Percentiles rank a stretch among this genome's conserved stretches.
Evolutionary conservation across 2,797 vertebrate species (phyloP).

Genomic region (Iguana delicatissima): DNA sequence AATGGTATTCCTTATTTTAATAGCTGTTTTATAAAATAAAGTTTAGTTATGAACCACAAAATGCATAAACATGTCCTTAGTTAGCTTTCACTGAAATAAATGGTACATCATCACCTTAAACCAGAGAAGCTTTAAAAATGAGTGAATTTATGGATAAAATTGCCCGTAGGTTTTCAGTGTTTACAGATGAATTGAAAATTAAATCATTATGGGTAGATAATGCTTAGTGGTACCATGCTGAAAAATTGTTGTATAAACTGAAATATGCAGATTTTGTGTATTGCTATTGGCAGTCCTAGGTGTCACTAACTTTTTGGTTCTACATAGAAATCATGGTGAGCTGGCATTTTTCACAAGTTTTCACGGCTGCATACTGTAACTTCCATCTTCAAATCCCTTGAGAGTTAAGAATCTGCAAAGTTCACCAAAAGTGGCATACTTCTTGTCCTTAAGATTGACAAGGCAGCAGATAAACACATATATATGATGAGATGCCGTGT

Average conservation of each 20-base stretch:
- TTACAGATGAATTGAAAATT: not conserved
- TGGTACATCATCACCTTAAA: not conserved
- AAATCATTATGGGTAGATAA: not conserved
- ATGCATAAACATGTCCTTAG: not conserved
- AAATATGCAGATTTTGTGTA: not conserved
- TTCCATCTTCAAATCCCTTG: slow-evolving; percentile 1
- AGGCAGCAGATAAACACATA: slow-evolving; percentile 27
- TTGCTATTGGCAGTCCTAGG: not conserved
- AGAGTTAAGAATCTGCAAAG: slow-evolving; percentile 22
- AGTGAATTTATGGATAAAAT: not conserved
- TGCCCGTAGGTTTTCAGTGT: not conserved
- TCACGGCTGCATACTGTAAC: not conserved
- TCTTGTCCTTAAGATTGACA: slow-evolving; percentile 34
- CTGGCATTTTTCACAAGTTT: not conserved
- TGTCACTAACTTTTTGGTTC: not conserved
- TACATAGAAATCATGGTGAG: not conserved
- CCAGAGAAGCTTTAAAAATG: not conserved
- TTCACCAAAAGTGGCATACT: slow-evolving; percentile 7
- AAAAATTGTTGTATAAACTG: not conserved
- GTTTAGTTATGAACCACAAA: not conserved
- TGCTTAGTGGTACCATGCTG: not conserved
- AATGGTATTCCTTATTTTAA: slow-evolving; percentile 15
- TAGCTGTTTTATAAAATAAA: not conserved
- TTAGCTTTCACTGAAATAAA: not conserved
- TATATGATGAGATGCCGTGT: not conserved